phyloP scores from a whole-genome alignment of 1,140 invertebrate genomes.

The Nasonia vitripennis region DNA sequence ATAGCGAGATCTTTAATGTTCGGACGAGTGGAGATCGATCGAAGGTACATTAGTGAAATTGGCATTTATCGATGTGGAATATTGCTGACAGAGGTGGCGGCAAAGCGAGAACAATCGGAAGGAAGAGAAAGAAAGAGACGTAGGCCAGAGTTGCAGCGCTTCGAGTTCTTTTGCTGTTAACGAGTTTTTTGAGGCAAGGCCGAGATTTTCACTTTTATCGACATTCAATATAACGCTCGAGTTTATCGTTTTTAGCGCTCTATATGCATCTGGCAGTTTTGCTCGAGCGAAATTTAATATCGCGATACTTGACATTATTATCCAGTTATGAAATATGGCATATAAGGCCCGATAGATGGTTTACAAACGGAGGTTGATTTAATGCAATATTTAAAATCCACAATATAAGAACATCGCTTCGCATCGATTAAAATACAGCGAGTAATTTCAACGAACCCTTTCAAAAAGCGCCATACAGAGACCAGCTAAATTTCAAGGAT shows the following conservation, averaged over 20 bases:
- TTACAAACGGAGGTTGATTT: too few relatives aligned
- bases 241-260: not conserved
- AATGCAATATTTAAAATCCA: too few relatives aligned
- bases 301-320: too few relatives aligned
- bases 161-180: conserved; percentile 13
- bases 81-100: conserved; percentile 47
- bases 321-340: too few relatives aligned
- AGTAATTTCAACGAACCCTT: not conserved
- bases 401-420: too few relatives aligned
- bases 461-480: not conserved
- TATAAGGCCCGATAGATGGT: too few relatives aligned
- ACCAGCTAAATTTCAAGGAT: conserved; percentile 10
- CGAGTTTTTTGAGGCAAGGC: conserved; percentile 13
- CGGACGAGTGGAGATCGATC: conserved; percentile 43
- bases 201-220: conserved; percentile 19
- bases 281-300: too few relatives aligned
- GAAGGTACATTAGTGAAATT: conserved; percentile 49
- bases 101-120: conserved; percentile 14
- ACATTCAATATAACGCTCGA: not conserved
- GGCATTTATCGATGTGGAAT: conserved; percentile 51
- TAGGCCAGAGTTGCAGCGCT: not conserved
- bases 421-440: too few relatives aligned
- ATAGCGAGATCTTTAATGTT: conserved; percentile 29
- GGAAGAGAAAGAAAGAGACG: conserved; percentile 13
- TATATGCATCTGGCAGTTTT: too few relatives aligned